These are phyloP conservation scores for Mormyrus hasselquistii DNA, from an alignment of 2,797 vertebrate species.

Conservation along the genomic window DNA sequence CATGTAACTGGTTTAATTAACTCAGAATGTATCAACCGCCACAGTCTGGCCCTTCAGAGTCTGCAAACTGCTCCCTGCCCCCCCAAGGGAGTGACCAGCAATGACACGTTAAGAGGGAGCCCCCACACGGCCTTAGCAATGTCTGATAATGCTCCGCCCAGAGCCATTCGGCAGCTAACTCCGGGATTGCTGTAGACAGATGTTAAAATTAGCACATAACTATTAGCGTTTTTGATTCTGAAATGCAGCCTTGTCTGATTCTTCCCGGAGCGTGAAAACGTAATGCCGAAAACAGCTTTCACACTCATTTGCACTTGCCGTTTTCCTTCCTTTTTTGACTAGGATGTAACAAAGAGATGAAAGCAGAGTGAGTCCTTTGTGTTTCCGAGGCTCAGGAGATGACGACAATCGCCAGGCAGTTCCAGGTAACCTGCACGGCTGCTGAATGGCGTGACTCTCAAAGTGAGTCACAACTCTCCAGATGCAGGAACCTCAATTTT, in stretches of 20 bases:
- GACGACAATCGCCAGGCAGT: conserved; percentile 15
- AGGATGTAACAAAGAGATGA: conserved; percentile 2
- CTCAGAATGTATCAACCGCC: not conserved
- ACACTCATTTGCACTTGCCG: conserved; percentile 15
- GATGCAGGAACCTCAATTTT: not conserved
- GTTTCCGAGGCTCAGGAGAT: conserved; percentile 2
- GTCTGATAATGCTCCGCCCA: not conserved
- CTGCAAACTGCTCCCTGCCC: not conserved
- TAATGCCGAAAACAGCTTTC: not conserved
- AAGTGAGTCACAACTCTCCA: conserved; percentile 6
- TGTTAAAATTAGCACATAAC: conserved; percentile 11
- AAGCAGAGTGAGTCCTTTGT: not conserved
- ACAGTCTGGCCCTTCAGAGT: not conserved
- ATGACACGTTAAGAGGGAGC: not conserved
- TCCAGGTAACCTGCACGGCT: conserved; percentile 31
- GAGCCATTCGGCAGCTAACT: no score
- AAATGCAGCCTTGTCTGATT: not conserved
- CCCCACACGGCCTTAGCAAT: not conserved
- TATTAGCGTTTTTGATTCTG: not conserved
- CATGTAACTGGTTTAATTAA: not conserved
- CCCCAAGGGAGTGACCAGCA: not conserved
- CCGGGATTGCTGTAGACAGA: not conserved
- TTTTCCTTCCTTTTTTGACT: not conserved
- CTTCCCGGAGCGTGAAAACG: not conserved
- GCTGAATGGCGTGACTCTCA: not conserved